Evolutionary conservation across 2,888 invertebrate species (phyloP).

Genomic region (Harpalus rubripes): DNA sequence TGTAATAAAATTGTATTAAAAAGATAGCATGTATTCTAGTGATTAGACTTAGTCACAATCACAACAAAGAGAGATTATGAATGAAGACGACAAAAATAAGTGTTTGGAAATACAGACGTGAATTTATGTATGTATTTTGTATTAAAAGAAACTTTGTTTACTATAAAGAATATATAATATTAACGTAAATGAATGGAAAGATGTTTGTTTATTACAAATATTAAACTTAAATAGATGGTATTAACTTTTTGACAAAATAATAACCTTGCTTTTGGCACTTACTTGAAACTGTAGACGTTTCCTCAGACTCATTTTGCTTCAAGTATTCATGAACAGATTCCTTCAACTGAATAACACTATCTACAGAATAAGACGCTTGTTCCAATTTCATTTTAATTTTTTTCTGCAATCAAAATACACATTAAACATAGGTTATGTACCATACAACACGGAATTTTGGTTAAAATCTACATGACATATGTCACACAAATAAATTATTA

Average conservation of each 20-base stretch:
- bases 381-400: slow-evolving; percentile 51
- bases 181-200: not conserved
- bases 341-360: slow-evolving; percentile 53
- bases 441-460: not conserved
- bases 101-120: no score
- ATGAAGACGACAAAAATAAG: no score
- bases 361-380: slow-evolving; percentile 53
- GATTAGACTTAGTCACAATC: no score
- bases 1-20: no score
- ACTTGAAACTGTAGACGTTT: slow-evolving; percentile 43
- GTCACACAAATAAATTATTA: not conserved
- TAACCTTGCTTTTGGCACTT: slow-evolving; percentile 19
- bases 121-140: no score
- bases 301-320: slow-evolving; percentile 41
- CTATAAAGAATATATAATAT: no score
- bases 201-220: not conserved
- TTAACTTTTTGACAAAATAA: slow-evolving; percentile 1
- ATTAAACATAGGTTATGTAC: slow-evolving; percentile 19
- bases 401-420: slow-evolving; percentile 28
- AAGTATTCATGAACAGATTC: slow-evolving; percentile 47
- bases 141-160: no score
- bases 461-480: not conserved
- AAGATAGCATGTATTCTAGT: no score
- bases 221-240: not conserved
- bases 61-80: no score